Percentiles rank a stretch among this genome's conserved stretches.
Conservation (phyloP, 2,888 invertebrate genomes). For the Ochropleura leucogaster region DNA sequence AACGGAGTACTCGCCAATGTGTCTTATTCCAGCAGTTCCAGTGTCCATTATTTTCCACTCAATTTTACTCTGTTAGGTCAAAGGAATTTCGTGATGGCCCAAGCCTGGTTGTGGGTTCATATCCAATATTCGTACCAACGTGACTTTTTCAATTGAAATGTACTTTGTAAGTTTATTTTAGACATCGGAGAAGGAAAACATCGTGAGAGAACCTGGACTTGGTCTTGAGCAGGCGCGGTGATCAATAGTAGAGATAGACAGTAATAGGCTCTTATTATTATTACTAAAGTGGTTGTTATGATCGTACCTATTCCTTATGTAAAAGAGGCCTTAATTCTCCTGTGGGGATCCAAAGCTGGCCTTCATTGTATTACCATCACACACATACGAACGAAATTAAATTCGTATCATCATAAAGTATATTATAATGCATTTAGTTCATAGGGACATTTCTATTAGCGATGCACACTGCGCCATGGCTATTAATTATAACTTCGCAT, state of each 20-base stretch:
- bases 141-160: no score
- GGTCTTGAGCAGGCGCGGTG: no score
- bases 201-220: no score
- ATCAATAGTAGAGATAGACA: no score
- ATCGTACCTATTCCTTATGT: neutral
- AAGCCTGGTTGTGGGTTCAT: no score
- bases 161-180: no score
- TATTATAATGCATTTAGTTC: slow-evolving; percentile 22
- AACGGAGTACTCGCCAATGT: slow-evolving; percentile 6
- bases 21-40: slow-evolving; percentile 1
- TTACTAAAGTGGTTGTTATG: neutral
- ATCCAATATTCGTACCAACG: no score
- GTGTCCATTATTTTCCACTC: slow-evolving; percentile 5
- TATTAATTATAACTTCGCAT: slow-evolving; percentile 44
- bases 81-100: neutral
- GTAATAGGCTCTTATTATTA: no score
- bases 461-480: slow-evolving; percentile 3
- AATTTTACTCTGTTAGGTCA: neutral
- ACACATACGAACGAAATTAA: slow-evolving; percentile 13
- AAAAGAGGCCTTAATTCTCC: neutral
- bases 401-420: slow-evolving; percentile 14
- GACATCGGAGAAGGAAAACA: no score
- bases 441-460: slow-evolving; percentile 24
- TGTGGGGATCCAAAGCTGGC: neutral
- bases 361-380: slow-evolving; percentile 14